These are phyloP conservation scores for Zingel zingel DNA, from an alignment of 2,113 vertebrate species.

Conservation along the genomic window DNA sequence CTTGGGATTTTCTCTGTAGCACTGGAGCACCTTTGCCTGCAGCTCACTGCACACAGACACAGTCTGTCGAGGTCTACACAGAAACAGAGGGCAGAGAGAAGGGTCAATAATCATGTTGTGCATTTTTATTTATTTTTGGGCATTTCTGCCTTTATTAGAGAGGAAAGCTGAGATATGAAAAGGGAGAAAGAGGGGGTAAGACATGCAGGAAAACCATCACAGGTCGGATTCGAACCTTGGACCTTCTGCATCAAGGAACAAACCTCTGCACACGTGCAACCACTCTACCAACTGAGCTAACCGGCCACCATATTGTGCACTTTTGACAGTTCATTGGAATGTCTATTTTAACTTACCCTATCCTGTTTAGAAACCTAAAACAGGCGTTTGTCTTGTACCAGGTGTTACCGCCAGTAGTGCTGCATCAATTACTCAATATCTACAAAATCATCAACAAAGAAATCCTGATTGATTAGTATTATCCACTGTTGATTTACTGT, in stretches of 20 bases:
- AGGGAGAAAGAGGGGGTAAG: no score
- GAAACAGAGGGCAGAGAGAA: constrained; percentile 30
- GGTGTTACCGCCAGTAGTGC: background rate
- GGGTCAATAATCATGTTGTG: background rate
- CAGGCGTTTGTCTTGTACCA: background rate
- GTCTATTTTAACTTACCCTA: no score
- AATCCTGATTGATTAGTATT: background rate
- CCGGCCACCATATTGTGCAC: background rate
- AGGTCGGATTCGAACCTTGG: no score
- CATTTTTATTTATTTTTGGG: background rate
- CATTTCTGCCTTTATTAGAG: no score
- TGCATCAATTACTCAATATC: background rate
- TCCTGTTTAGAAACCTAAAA: background rate
- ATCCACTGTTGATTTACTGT: background rate
- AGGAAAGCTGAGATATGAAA: no score
- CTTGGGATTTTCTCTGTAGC: constrained; percentile 88
- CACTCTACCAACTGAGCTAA: no score
- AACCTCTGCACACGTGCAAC: no score
- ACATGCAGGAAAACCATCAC: no score
- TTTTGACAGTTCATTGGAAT: background rate
- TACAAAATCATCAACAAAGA: background rate
- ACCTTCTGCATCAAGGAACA: no score
- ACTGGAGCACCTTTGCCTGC: constrained; percentile 90
- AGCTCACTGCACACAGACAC: constrained; percentile 88
- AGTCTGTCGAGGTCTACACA: constrained; percentile 80